phyloP scores from a whole-genome alignment of 2,888 invertebrate species.

The Oconnorella tubifera region DNA sequence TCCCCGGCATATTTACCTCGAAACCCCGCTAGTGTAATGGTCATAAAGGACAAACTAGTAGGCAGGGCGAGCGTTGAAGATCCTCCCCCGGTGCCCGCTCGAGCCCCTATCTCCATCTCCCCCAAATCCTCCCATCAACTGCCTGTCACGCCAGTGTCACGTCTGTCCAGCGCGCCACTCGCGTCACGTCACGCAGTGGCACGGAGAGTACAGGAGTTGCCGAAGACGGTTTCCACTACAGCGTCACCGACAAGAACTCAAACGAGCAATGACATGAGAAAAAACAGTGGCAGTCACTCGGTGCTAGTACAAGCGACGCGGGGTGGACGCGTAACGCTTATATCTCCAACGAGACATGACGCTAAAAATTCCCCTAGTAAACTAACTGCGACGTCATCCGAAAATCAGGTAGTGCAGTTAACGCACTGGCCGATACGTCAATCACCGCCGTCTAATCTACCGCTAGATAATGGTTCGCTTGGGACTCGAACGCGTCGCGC shows the following conservation, averaged over 20 bases:
- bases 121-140: too few species aligned
- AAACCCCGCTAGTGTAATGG: too few species aligned
- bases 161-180: too few species aligned
- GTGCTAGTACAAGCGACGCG: neutral
- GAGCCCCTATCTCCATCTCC: neutral
- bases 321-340: neutral
- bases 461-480: neutral
- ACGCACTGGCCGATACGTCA: conserved; percentile 17
- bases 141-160: too few species aligned
- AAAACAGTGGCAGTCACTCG: too few species aligned
- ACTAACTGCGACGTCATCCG: neutral
- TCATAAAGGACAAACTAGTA: too few species aligned
- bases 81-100: neutral
- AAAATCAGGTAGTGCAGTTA: neutral
- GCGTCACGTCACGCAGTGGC: too few species aligned
- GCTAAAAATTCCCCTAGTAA: neutral
- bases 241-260: neutral
- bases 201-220: too few species aligned
- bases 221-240: neutral
- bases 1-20: too few species aligned
- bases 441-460: neutral
- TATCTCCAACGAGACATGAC: neutral
- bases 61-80: neutral
- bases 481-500: neutral
- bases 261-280: too few species aligned